These are phyloP conservation scores for Bacillus rossius DNA, from an alignment of 1,140 invertebrate genomes.

Conservation along the genomic window DNA sequence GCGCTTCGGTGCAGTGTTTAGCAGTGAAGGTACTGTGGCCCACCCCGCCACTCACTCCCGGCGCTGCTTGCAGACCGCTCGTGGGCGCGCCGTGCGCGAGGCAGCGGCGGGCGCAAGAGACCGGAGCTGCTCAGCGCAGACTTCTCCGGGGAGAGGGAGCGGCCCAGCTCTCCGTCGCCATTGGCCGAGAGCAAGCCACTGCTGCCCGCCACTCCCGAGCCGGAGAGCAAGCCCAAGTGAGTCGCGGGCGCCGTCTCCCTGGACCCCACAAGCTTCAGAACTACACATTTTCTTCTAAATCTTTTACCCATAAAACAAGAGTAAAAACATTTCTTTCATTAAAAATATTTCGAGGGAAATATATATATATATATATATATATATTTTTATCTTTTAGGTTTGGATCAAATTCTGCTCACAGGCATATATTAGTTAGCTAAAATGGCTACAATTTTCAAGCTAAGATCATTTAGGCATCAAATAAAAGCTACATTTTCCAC, in stretches of 20 bases:
- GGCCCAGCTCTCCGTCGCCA: slow-evolving; percentile 65
- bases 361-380: too few species aligned
- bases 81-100: slow-evolving; percentile 72
- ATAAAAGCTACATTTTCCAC: too few species aligned
- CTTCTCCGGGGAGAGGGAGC: slow-evolving; percentile 61
- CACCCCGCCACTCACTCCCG: neutral
- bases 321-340: too few species aligned
- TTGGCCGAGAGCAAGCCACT: slow-evolving; percentile 48
- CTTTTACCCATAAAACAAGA: slow-evolving; percentile 23
- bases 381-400: too few species aligned
- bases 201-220: slow-evolving; percentile 36
- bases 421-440: too few species aligned
- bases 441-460: too few species aligned
- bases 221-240: slow-evolving; percentile 47
- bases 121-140: slow-evolving; percentile 64
- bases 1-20: neutral
- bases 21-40: neutral
- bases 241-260: too few species aligned
- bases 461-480: too few species aligned
- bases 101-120: slow-evolving; percentile 52
- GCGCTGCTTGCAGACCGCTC: slow-evolving; percentile 63
- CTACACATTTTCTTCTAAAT: slow-evolving; percentile 8
- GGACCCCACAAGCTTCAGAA: too few species aligned
- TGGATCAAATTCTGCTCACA: too few species aligned
- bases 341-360: too few species aligned